Conservation (phyloP, 2,888 invertebrate species). For the Pristionchus maxplancki region DNA sequence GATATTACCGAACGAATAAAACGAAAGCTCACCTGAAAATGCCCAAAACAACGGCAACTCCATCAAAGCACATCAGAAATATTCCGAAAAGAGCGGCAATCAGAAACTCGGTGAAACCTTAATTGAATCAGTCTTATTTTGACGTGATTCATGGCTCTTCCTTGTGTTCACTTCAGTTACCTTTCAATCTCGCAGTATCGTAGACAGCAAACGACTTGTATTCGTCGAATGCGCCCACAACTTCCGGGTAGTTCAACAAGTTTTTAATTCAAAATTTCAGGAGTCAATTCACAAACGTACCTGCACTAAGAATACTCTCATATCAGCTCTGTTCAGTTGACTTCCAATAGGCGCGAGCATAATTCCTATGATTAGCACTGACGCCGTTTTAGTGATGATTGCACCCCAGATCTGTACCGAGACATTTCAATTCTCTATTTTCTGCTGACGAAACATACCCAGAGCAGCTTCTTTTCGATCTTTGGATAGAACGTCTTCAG, state of each 20-base stretch:
- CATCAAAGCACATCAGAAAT: background rate
- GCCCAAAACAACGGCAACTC: background rate
- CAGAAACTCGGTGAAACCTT: background rate
- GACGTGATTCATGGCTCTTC: too few relatives aligned
- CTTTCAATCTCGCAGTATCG: background rate
- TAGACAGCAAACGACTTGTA: background rate
- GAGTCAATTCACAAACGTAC: background rate
- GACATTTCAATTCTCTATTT: background rate
- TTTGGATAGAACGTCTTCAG: background rate
- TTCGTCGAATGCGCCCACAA: background rate
- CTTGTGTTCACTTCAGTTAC: too few relatives aligned
- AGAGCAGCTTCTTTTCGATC: background rate
- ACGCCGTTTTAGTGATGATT: background rate
- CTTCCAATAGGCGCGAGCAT: background rate
- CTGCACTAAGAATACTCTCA: background rate
- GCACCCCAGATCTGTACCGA: background rate
- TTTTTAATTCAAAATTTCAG: background rate
- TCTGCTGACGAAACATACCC: background rate
- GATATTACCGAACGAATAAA: background rate
- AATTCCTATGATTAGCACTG: background rate
- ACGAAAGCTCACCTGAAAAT: background rate
- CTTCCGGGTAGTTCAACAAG: background rate
- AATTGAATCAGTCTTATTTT: background rate
- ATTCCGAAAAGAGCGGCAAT: background rate
- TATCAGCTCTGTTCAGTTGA: background rate